Conservation (phyloP, 92 coral and sea anemone species). For the Parazoanthus atlanticus region DNA sequence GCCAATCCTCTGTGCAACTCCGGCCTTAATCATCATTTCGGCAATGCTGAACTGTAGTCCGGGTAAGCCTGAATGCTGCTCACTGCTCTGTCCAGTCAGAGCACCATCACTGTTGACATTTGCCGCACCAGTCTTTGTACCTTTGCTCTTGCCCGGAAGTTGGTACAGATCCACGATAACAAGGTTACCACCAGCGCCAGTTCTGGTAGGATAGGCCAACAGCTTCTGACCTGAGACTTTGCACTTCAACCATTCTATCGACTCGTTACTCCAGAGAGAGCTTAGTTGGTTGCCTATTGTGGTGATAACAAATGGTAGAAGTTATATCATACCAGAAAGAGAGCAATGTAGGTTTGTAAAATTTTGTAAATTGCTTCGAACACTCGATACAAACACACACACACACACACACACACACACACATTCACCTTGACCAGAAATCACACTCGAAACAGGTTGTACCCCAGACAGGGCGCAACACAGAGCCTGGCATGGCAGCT, state of each 20-base stretch:
- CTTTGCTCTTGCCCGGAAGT: slow-evolving; percentile 4
- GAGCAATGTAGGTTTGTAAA: neutral
- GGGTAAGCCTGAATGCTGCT: slow-evolving; percentile 35
- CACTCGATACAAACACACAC: neutral
- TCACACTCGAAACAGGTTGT: slow-evolving; percentile 48
- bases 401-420: neutral
- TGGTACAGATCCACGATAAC: slow-evolving; percentile 70
- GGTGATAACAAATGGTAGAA: neutral
- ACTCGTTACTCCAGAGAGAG: slow-evolving; percentile 70
- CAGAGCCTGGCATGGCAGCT: slow-evolving; percentile 88
- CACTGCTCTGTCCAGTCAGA: neutral
- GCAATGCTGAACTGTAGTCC: slow-evolving; percentile 72
- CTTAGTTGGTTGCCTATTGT: neutral
- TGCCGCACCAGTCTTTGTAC: neutral
- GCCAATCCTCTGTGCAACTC: slow-evolving; percentile 65
- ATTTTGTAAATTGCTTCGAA: neutral
- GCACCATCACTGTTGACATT: neutral
- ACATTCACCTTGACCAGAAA: slow-evolving; percentile 51
- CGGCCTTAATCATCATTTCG: slow-evolving; percentile 68
- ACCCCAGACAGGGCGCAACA: slow-evolving; percentile 90
- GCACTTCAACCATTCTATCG: slow-evolving; percentile 70
- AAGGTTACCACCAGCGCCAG: slow-evolving; percentile 52
- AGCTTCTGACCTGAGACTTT: slow-evolving; percentile 81
- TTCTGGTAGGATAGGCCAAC: slow-evolving; percentile 69
- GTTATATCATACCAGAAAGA: neutral